Evolutionary conservation across 2,888 invertebrate genomes (phyloP), one percentile per base, ranked within the genome.

Genomic region (Pachliopta kotzebuea): DNA sequence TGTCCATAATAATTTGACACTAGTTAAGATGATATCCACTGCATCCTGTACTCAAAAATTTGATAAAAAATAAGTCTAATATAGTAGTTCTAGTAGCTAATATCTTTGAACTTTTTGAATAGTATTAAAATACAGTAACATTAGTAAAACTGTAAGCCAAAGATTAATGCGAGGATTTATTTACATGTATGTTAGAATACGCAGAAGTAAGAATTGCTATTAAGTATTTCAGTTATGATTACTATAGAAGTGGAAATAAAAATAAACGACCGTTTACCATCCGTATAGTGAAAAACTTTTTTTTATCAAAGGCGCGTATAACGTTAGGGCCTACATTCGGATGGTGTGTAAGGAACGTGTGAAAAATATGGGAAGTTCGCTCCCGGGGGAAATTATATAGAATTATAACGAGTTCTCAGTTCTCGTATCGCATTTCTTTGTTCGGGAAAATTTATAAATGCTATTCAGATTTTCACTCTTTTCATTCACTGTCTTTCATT

Each of bases 361-460:
- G 59, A 63, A 68, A 68, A 69, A 65, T 37, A 37, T 58, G 52
- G 58, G 21, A 52, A 21, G 50, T 67, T 68, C n/a, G 20, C n/a
- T 67, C 81, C 74, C 78, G 0, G 37, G 82, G 79, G 82, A 81
- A 81, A 82, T 83, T 76, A 79, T 70, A 71, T 70, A 71, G 69
- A 69, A 74, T 77, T 74, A 77, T 79, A 76, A 77, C 73, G 75
- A 76, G 69, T 68, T 69, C 68, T 65, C 68, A 65, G 75, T 75
- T 68, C 67, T 66, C 67, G 66, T 67, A 62, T 68, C 65, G 62
- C 64, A 42, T 64, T 70, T 72, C 72, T 76, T 77, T 78, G 74
- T 78, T 73, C 67, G 66, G 50, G 66, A 70, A 70, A 72, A 72
- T 69, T 70, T 73, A 55, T 69, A 72, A 75, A 70, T 71, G 70